Evolutionary conservation across 2,113 vertebrate species (phyloP).

Genomic region (Rutilus rutilus): DNA sequence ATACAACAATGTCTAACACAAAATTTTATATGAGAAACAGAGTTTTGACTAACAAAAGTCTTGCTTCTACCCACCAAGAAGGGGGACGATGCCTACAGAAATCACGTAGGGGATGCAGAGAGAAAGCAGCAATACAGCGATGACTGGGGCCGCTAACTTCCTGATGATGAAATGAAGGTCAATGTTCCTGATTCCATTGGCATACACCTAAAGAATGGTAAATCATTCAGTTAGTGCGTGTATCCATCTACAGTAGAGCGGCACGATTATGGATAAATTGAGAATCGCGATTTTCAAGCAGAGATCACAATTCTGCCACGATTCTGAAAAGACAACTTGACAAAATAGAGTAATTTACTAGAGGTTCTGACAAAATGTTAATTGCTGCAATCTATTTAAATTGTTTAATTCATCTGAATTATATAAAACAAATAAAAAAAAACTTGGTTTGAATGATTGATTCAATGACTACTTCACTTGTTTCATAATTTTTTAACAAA

Average conservation of each 20-base stretch:
- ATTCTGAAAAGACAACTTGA: too few species aligned
- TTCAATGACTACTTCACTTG: too few species aligned
- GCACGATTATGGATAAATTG: background rate
- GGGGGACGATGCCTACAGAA: conserved; percentile 87
- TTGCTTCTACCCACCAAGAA: conserved; percentile 81
- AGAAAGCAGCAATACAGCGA: conserved; percentile 91
- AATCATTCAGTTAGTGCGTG: background rate
- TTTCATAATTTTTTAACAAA: too few species aligned
- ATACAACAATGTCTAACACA: background rate
- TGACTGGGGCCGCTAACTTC: conserved; percentile 93
- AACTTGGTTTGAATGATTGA: too few species aligned
- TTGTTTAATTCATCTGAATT: too few species aligned
- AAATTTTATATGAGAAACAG: background rate
- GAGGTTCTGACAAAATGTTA: too few species aligned
- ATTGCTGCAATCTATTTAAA: too few species aligned
- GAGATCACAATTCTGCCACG: too few species aligned
- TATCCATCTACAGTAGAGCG: background rate
- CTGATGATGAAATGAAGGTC: conserved; percentile 96
- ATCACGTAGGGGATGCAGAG: conserved; percentile 95
- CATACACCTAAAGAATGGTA: conserved; percentile 83
- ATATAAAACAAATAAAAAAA: too few species aligned
- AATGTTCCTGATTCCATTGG: conserved; percentile 98
- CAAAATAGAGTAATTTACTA: too few species aligned
- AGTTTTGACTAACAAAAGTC: background rate
- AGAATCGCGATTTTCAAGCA: too few species aligned